Percentiles rank a stretch among this genome's conserved stretches.
These are phyloP conservation scores for Bombus waltoni DNA, from an alignment of 1,140 invertebrate species.

Conservation along the genomic window DNA sequence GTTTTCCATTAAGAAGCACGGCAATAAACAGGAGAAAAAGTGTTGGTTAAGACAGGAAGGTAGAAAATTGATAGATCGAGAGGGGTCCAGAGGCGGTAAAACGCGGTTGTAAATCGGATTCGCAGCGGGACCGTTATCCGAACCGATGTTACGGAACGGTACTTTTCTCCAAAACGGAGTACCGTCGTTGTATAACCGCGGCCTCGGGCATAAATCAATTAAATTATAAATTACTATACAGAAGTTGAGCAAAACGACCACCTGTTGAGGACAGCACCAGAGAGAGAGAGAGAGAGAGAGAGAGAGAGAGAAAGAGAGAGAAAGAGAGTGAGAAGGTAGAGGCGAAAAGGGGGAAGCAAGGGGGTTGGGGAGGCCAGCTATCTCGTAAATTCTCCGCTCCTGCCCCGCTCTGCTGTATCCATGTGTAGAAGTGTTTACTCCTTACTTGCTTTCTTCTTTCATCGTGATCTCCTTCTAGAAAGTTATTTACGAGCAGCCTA, in stretches of 20 bases:
- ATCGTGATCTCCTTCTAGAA: constrained; percentile 34
- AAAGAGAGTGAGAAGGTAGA: background rate
- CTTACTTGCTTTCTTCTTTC: constrained; percentile 56
- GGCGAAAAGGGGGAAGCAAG: constrained; percentile 39
- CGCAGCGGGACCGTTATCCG: constrained; percentile 65
- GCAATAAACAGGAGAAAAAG: background rate
- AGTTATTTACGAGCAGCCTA: constrained; percentile 40
- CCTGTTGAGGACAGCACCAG: constrained; percentile 77
- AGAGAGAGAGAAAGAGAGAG: background rate
- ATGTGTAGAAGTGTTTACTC: constrained; percentile 65
- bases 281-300: constrained; percentile 74
- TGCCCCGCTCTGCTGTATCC: constrained; percentile 63
- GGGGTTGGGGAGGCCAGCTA: constrained; percentile 69
- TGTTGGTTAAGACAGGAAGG: background rate
- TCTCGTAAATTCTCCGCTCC: constrained; percentile 81
- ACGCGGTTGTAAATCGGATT: constrained; percentile 42
- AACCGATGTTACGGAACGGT: constrained; percentile 67
- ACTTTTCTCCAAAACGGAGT: constrained; percentile 70
- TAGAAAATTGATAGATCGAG: constrained; percentile 10
- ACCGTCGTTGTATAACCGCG: constrained; percentile 36
- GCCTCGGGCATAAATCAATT: constrained; percentile 77
- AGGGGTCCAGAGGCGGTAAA: background rate
- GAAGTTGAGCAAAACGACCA: constrained; percentile 80
- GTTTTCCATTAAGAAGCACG: background rate
- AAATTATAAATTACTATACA: constrained; percentile 82